These are phyloP conservation scores for Drosophila busckii DNA, from an alignment of 1,140 invertebrate genomes.

Conservation along the genomic window DNA sequence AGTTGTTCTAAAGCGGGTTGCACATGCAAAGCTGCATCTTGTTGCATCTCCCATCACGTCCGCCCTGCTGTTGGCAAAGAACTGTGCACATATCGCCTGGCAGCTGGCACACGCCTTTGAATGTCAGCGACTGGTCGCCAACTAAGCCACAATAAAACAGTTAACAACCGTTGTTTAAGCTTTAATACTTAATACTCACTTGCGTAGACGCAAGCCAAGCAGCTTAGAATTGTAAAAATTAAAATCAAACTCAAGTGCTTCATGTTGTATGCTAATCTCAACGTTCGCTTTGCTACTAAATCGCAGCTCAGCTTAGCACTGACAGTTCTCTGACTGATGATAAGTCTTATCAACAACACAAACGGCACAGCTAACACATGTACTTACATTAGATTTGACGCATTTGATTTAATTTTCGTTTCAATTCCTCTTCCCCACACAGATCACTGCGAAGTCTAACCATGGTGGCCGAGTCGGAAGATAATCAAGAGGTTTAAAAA, in stretches of 20 bases:
- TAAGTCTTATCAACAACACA: constrained; percentile 25
- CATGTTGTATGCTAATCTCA: constrained; percentile 28
- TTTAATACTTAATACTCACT: constrained; percentile 28
- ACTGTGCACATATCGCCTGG: constrained; percentile 51
- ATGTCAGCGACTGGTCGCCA: constrained; percentile 35
- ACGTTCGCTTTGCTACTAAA: constrained; percentile 9
- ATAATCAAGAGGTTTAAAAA: constrained; percentile 66
- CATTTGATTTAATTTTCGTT: constrained; percentile 4
- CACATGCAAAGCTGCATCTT: constrained; percentile 57
- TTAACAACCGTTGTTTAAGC: constrained; percentile 1
- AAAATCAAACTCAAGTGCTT: constrained; percentile 24
- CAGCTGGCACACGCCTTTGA: constrained; percentile 37
- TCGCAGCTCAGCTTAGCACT: constrained; percentile 14
- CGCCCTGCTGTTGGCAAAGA: constrained; percentile 55
- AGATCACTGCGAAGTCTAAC: constrained; percentile 77
- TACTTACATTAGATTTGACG: constrained; percentile 11
- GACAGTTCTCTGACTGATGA: constrained; percentile 9
- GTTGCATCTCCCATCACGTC: constrained; percentile 59
- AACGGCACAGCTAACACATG: constrained; percentile 19
- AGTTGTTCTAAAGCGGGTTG: constrained; percentile 49
- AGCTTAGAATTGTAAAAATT: constrained; percentile 31
- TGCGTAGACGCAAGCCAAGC: constrained; percentile 15
- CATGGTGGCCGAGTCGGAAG: constrained; percentile 69
- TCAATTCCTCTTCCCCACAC: not conserved
- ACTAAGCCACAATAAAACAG: constrained; percentile 15